These are phyloP conservation scores for human DNA, from an alignment of 2,113 vertebrate species.

Conservation along the genomic window DNA sequence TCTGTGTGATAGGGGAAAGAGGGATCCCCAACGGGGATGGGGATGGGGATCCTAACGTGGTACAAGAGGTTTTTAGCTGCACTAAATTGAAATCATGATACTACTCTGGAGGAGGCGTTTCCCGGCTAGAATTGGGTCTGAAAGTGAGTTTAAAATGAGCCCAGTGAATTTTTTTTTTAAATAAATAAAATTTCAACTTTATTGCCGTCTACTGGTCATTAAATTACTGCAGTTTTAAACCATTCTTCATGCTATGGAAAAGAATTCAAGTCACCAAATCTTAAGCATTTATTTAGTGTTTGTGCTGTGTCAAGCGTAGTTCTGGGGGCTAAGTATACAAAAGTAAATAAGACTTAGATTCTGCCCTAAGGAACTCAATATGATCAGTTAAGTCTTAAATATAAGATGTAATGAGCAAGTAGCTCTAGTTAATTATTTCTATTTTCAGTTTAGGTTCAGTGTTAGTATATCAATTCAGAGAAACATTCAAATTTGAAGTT, in stretches of 20 bases:
- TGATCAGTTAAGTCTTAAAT: background rate
- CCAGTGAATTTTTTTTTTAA: background rate
- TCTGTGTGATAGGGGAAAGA: too few relatives aligned
- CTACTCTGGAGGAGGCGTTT: background rate
- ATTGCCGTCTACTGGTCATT: slow-evolving; percentile 27
- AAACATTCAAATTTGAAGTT: background rate
- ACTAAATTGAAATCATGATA: background rate
- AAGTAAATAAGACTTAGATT: background rate
- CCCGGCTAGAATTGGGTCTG: background rate
- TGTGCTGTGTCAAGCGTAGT: background rate
- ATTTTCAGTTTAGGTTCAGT: background rate
- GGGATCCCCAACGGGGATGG: background rate
- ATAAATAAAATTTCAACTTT: background rate
- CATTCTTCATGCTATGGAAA: background rate
- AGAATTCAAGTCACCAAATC: background rate
- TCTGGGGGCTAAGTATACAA: background rate
- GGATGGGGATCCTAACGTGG: background rate
- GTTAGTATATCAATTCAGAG: background rate
- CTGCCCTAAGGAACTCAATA: background rate
- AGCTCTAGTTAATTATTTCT: background rate
- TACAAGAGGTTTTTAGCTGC: background rate
- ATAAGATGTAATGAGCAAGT: too few relatives aligned
- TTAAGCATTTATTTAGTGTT: background rate
- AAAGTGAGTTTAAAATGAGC: background rate
- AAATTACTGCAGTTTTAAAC: background rate